Evolutionary conservation across 2,113 vertebrate genomes (phyloP).

Genomic region (Eurystomus gularis): DNA sequence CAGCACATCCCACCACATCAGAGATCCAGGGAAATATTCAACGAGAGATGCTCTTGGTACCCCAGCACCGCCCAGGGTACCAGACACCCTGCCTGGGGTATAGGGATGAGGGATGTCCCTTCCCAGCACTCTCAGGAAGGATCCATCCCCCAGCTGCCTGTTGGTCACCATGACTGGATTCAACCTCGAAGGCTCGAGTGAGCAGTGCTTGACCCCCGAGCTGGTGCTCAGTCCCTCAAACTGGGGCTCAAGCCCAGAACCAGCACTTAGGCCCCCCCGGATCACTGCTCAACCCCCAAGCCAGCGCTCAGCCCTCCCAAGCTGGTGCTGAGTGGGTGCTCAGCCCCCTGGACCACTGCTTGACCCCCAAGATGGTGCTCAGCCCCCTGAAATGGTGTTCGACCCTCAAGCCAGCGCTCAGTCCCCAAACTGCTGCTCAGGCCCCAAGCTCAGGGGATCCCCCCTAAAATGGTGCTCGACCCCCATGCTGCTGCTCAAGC

Average conservation of each 20-base stretch:
- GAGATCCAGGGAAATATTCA: neutral
- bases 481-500: neutral
- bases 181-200: neutral
- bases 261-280: accelerated
- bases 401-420: neutral
- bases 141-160: neutral
- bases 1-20: neutral
- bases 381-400: neutral
- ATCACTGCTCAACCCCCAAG: neutral
- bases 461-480: neutral
- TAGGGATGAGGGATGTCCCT: neutral
- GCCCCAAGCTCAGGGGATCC: neutral
- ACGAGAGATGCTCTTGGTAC: neutral
- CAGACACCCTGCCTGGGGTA: neutral
- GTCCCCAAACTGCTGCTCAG: neutral
- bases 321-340: neutral
- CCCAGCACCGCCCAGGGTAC: neutral
- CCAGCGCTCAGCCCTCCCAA: neutral
- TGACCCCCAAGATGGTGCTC: neutral
- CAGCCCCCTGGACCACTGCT: neutral
- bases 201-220: neutral
- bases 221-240: neutral
- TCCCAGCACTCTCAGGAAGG: neutral
- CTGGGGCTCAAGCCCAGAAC: neutral
- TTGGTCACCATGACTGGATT: neutral